Evolutionary conservation across 2,888 invertebrate genomes (phyloP).

Genomic region (Andrena chrysosceles): DNA sequence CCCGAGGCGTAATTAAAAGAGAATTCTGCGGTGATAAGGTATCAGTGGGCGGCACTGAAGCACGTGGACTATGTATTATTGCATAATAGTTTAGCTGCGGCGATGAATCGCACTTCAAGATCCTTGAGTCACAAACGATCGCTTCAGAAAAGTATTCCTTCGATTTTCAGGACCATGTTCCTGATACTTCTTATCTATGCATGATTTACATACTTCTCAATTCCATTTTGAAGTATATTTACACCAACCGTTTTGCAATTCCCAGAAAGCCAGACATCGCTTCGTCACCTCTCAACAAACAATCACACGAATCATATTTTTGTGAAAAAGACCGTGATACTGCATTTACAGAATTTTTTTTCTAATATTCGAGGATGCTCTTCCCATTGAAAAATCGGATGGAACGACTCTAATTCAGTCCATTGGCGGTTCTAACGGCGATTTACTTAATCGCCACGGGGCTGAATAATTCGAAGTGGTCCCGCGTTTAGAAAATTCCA

Average conservation of each 20-base stretch:
- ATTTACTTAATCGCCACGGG: slow-evolving; percentile 17
- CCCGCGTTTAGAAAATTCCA: slow-evolving; percentile 49
- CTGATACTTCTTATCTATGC: too few species aligned
- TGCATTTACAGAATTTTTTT: background rate
- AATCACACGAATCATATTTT: background rate
- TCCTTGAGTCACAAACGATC: background rate
- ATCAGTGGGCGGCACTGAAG: slow-evolving; percentile 43
- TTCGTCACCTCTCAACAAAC: background rate
- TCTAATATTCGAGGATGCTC: background rate
- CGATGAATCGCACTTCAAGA: slow-evolving; percentile 24
- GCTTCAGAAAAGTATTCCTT: background rate
- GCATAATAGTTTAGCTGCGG: slow-evolving; percentile 42
- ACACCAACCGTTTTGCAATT: too few species aligned
- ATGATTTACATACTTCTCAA: too few species aligned
- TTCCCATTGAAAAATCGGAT: background rate
- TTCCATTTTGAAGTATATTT: too few species aligned
- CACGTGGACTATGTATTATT: slow-evolving; percentile 48
- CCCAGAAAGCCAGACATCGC: too few species aligned
- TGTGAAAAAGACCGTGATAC: background rate
- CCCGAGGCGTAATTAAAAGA: slow-evolving; percentile 36
- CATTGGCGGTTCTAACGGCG: slow-evolving; percentile 55
- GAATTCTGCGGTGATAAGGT: slow-evolving; percentile 39
- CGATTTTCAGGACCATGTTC: background rate
- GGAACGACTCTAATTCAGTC: slow-evolving; percentile 68
- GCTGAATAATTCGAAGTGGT: slow-evolving; percentile 48